Percentiles rank a stretch among this genome's conserved stretches.
Conservation (phyloP, 2,888 invertebrate species). For the Parasteatoda lunata region DNA sequence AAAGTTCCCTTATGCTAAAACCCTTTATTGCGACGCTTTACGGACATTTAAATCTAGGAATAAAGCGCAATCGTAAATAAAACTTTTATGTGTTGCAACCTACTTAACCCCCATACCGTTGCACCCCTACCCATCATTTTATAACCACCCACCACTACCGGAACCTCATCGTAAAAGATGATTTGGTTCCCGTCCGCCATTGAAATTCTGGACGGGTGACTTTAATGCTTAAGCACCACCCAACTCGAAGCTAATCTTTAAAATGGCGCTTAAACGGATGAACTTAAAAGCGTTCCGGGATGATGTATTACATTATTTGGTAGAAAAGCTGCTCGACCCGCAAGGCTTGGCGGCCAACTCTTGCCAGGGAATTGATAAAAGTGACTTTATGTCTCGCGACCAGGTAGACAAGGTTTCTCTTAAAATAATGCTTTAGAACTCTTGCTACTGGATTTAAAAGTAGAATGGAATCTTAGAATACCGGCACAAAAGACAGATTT, state of each 20-base stretch:
- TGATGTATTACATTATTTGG: constrained; percentile 48
- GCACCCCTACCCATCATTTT: constrained; percentile 4
- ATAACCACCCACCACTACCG: constrained; percentile 23
- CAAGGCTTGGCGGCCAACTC: constrained; percentile 6
- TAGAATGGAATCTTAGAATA: neutral
- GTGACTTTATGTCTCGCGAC: constrained; percentile 9
- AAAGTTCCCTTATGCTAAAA: constrained; percentile 34
- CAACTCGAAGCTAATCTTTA: constrained; percentile 52
- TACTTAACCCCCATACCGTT: constrained; percentile 37
- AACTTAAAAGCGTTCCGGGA: constrained; percentile 49
- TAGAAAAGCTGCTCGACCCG: neutral
- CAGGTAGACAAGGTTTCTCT: neutral
- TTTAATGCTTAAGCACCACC: constrained; percentile 32
- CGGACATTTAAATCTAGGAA: constrained; percentile 58
- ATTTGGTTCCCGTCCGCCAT: constrained; percentile 46
- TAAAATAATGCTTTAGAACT: neutral
- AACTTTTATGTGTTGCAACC: constrained; percentile 60
- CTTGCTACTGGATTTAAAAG: neutral
- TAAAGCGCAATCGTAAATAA: constrained; percentile 62
- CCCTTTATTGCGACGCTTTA: constrained; percentile 48
- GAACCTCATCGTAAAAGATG: constrained; percentile 60
- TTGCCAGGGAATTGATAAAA: constrained; percentile 16
- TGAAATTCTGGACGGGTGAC: constrained; percentile 25
- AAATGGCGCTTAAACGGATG: constrained; percentile 60
- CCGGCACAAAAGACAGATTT: too few species aligned